Conservation (phyloP, 2,797 vertebrate species). For the Neostethus bicornis region DNA sequence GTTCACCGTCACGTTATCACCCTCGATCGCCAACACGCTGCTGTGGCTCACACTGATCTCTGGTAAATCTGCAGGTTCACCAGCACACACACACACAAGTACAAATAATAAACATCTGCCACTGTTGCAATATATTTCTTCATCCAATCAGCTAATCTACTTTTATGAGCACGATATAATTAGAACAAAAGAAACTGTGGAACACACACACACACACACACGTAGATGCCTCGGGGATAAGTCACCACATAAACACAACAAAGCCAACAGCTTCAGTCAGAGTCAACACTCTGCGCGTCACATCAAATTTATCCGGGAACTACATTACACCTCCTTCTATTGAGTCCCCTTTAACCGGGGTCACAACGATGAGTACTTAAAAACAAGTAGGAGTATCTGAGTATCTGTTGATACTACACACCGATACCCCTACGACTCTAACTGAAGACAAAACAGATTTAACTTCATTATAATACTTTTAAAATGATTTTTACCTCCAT, state of each 20-base stretch:
- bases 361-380: too few species aligned
- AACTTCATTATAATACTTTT: too few species aligned
- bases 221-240: conserved; percentile 52
- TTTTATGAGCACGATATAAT: conserved; percentile 56
- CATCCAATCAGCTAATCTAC: conserved; percentile 55
- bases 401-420: too few species aligned
- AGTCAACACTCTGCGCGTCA: conserved; percentile 52
- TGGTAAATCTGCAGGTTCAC: conserved; percentile 84
- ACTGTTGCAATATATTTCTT: conserved; percentile 43
- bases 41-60: conserved; percentile 96
- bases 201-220: conserved; percentile 22
- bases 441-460: too few species aligned
- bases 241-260: conserved; percentile 57
- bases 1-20: conserved; percentile 92
- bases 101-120: conserved; percentile 17
- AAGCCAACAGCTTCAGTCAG: conserved; percentile 61
- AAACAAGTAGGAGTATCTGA: too few species aligned
- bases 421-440: too few species aligned
- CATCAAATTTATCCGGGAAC: conserved; percentile 67
- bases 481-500: too few species aligned
- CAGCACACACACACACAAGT: conserved; percentile 17
- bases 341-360: conserved; percentile 48
- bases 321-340: conserved; percentile 54
- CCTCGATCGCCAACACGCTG: conserved; percentile 90
- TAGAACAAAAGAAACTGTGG: conserved; percentile 29